Evolutionary conservation across 2,113 vertebrate species (phyloP).

Genomic region (Gobiocypris rarus): DNA sequence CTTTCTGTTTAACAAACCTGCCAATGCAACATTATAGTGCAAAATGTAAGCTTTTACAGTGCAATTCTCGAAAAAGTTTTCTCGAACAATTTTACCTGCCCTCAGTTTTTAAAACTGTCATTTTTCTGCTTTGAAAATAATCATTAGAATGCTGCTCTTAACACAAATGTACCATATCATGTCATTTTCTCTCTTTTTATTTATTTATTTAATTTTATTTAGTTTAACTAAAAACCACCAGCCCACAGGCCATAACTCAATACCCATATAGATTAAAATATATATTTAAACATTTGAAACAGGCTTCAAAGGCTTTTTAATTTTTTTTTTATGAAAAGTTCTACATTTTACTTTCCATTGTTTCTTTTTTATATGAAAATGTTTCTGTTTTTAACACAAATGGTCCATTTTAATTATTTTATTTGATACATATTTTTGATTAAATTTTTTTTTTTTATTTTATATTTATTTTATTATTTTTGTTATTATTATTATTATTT

Average conservation of each 20-base stretch:
- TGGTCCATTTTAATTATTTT: neutral
- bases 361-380: no score
- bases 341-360: no score
- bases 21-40: neutral
- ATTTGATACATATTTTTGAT: no score
- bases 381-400: neutral
- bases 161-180: neutral
- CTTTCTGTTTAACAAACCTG: neutral
- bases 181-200: neutral
- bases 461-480: no score
- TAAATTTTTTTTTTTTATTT: no score
- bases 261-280: neutral
- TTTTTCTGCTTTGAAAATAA: neutral
- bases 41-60: neutral
- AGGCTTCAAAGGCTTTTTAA: no score
- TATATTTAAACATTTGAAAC: neutral
- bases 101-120: neutral
- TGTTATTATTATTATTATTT: no score
- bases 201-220: neutral
- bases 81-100: neutral
- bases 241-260: neutral
- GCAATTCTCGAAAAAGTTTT: neutral
- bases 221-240: neutral
- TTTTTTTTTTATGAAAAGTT: no score
- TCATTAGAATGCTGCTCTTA: neutral